Conservation (phyloP, 1,140 invertebrate species). For the Drosophila grimshawi region DNA sequence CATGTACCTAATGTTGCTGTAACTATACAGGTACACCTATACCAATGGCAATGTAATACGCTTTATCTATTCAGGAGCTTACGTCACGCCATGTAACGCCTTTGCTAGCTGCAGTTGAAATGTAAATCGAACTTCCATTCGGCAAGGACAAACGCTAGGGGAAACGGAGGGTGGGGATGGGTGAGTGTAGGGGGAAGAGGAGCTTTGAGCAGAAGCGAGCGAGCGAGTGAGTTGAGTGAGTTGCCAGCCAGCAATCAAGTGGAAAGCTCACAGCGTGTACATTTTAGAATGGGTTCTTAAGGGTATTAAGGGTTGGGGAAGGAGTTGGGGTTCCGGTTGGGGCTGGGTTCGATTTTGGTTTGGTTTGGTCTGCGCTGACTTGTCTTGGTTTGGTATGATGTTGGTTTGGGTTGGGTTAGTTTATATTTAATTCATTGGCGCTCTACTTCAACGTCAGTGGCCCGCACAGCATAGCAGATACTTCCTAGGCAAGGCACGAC, state of each 20-base stretch:
- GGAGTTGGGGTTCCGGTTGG: background rate
- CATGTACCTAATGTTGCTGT: background rate
- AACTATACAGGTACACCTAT: constrained; percentile 22
- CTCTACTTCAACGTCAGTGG: constrained; percentile 66
- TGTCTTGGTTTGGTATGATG: background rate
- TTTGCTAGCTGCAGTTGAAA: constrained; percentile 68
- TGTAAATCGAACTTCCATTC: constrained; percentile 76
- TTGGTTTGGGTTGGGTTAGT: constrained; percentile 26
- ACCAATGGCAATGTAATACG: constrained; percentile 7
- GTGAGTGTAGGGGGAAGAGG: background rate
- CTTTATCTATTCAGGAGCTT: constrained; percentile 52
- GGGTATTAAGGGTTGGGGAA: background rate
- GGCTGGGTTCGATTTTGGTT: background rate
- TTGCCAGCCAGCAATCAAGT: constrained; percentile 72
- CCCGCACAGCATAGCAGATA: constrained; percentile 24
- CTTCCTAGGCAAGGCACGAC: constrained; percentile 61
- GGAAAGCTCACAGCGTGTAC: constrained; percentile 76
- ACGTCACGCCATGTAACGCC: constrained; percentile 58
- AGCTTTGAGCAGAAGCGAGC: background rate
- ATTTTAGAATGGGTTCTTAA: constrained; percentile 69
- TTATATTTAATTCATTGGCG: constrained; percentile 80
- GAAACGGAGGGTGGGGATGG: too few relatives aligned
- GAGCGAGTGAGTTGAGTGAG: background rate
- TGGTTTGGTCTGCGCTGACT: constrained; percentile 7
- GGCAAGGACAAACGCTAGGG: constrained; percentile 57